Base-by-base conservation (phyloP, 1,140 invertebrate species). In the Cydia pomonella region DNA sequence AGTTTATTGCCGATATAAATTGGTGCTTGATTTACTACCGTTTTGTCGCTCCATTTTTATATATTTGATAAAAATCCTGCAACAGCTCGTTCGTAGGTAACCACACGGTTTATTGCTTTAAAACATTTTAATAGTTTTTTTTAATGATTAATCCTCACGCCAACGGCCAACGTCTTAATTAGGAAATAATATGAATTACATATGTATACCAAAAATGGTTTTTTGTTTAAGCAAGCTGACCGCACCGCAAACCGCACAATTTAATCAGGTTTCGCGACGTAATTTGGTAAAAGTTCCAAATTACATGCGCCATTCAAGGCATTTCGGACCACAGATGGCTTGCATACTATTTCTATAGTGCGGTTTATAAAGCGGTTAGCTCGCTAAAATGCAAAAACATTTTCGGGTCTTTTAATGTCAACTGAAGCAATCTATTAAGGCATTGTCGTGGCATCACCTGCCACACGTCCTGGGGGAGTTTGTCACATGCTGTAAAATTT, bases 361-460 rank as follows among this genome's bases (percentile, higher is more conserved):
- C 80, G 87, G 88, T 90, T 87, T 87, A 53, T 84, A 86, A 86
- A 86, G 84, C 83, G 87, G 90, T 92, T 87, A 89, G 73, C 79
- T 80, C 77, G 75, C 76, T 76, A 80, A 81, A 80, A 86, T 71
- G 71, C 74, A 84, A 81, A 77, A 79, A 77, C 80, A 75, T 84
- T 85, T 83, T 82, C 81, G 78, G 74, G 76, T 77, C 77, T 77
- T 87, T 85, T 84, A 79, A 80, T 84, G 80, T 85, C 82, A 82
- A 80, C 73, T 78, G 76, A 79, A 73, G 66, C 77, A 79, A 87
- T 87, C 86, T 88, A 82, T 88, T 82, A 76, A 82, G 75, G 76
- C 80, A 82, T 85, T 90, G 86, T 87, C 82, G 72, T 71, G 72
- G 38, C 33, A 73, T 83, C 87, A 89, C 84, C 85, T 90, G 85